Base-by-base conservation (phyloP, 1,140 invertebrate species). In the Anthonomus grandis region DNA sequence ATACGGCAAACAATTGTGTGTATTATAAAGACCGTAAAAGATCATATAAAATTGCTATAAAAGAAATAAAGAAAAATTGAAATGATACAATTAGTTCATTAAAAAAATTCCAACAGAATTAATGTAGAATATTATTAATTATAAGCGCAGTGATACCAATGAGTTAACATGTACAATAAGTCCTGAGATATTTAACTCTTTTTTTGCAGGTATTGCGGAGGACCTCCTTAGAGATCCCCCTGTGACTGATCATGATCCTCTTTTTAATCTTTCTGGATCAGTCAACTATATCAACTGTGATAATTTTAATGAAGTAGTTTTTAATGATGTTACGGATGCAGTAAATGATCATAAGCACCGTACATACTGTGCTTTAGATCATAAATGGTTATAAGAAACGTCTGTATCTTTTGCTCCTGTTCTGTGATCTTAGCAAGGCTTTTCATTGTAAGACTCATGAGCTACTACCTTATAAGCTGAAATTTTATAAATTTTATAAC, bases 11-110 rank as follows among this genome's bases (percentile, higher is more conserved):
- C 17, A 17, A 38, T n/a, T 38, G 36, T 12, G 4, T 6, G 3
- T 38, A 38, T n/a, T 38, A n/a, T 38, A 38, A 38, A 38, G 36
- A 4, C 4, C n/a, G n/a, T 12, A 38, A 38, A 38, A 38, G n/a
- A 4, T 17, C n/a, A 38, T 38, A 38, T 38, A 38, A 38, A 38
- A 38, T 17, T 38, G 36, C 36, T 38, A 38, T 38, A 38, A 38
- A 38, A 13, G 36, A 5, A 38, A 17, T 17, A 38, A 38, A 38
- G n/a, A 4, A 17, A 38, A 13, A 13, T 6, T 38, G 12, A 13
- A n/a, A 38, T 38, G 36, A 38, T 38, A 38, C n/a, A n/a, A 38
- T 38, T n/a, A 38, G n/a, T 17, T 13, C 36, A 38, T 38, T 17
- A 38, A 38, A 38, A 38, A 38, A 38, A n/a, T n/a, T 17, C 36